Evolutionary conservation across 2,797 vertebrate species (phyloP), one percentile per base, ranked within the genome.

Genomic region (Notoglanidium macrostoma): DNA sequence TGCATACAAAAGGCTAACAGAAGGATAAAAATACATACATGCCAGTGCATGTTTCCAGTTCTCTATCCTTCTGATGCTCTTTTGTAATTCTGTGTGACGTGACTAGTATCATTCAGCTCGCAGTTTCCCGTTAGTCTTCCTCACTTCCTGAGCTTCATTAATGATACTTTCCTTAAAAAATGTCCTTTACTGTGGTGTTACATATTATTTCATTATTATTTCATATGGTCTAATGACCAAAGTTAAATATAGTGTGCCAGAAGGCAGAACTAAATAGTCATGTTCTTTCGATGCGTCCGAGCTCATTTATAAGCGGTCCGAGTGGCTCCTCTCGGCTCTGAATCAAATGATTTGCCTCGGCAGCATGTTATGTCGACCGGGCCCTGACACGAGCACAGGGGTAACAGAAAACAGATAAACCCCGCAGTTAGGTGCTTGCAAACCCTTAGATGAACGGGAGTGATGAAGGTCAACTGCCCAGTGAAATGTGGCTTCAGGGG

Each of bases 361-460:
- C 81, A 23, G 70, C 29, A 65, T 68, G 87, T 83, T 80, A 74
- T 6, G 70, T 78, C 84, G 55, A 84, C 77, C 29, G 83, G 51
- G 84, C 85, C 79, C 57, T 57, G 61, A 86, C 83, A 80, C 68
- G 10, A 86, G 32, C 12, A 35, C 72, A 40, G 14, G 74, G 84
- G 84, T 86, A 68, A 29, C 63, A 55, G 63, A 87, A 74, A 85
- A 87, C 78, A 88, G 87, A 82, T 87, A 63, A 84, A 81, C 78
- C 79, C 83, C 77, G 29, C 10, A 51, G 85, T 77, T 76, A 76
- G 83, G 51, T 65, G 84, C 78, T 87, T 67, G 85, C 88, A 86
- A 85, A 74, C 76, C 51, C 70, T 87, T 55, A 63, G 65, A 91
- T 92, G 80, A 92, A 92, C 91, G 89, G 89, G 83, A 91, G 91